phyloP scores from a whole-genome alignment of 2,797 vertebrate genomes.

The Lagorchestes hirsutus region DNA sequence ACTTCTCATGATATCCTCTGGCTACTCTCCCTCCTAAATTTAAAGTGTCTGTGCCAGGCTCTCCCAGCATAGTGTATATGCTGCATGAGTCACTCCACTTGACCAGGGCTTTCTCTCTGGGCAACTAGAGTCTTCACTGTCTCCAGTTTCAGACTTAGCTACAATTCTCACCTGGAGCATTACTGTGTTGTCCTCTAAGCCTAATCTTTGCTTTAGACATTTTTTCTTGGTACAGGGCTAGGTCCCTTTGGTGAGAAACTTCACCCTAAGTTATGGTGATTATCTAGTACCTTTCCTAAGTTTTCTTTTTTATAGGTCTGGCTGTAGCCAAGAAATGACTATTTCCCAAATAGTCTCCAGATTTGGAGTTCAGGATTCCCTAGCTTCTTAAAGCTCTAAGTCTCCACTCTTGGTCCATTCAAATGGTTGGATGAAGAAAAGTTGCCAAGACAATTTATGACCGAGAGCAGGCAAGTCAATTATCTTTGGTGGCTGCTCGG shows the following conservation, averaged over 20 bases:
- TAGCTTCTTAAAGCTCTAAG: not conserved
- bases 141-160: not conserved
- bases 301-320: not conserved
- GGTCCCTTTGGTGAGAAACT: not conserved
- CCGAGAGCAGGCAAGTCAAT: not conserved
- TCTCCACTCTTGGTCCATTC: not conserved
- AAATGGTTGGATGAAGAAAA: not conserved
- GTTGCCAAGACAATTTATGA: not conserved
- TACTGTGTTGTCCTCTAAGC: not conserved
- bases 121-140: not conserved
- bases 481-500: not conserved
- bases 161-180: not conserved
- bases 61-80: not conserved
- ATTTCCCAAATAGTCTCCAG: not conserved
- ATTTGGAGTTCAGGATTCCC: not conserved
- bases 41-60: not conserved
- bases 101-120: not conserved
- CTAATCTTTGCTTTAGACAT: not conserved
- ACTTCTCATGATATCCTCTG: not conserved
- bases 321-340: not conserved
- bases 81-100: not conserved
- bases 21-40: not conserved
- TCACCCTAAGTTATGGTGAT: not conserved
- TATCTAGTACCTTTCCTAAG: not conserved
- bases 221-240: not conserved